Evolutionary conservation across 1,140 invertebrate species (phyloP).

Genomic region (Aleiodes sp.): DNA sequence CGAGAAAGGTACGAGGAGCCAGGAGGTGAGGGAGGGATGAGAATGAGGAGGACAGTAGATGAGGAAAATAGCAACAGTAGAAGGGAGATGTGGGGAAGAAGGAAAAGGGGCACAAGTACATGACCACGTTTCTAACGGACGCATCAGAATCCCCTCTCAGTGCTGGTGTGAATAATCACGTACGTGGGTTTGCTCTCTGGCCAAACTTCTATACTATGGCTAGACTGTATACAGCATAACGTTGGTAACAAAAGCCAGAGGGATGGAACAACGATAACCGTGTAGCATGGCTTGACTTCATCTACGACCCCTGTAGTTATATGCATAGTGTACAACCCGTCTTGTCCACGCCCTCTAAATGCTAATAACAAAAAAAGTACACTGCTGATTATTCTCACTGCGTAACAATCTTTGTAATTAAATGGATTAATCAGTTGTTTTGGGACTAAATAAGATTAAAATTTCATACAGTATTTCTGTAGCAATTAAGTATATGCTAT

Average conservation of each 20-base stretch:
- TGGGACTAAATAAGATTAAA: too few species aligned
- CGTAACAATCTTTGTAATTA: constrained; percentile 40
- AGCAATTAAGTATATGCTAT: too few species aligned
- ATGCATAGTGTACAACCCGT: not conserved
- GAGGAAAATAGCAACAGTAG: not conserved
- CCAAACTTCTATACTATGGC: not conserved
- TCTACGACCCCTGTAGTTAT: not conserved
- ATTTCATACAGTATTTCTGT: too few species aligned
- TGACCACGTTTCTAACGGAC: not conserved
- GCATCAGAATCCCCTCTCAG: constrained; percentile 2
- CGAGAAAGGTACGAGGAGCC: not conserved
- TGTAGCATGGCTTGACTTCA: not conserved
- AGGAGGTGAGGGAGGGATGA: not conserved
- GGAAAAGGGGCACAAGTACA: constrained; percentile 6
- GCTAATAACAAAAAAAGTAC: constrained; percentile 50
- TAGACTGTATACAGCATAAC: not conserved
- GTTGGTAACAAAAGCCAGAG: not conserved
- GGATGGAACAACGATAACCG: constrained; percentile 18
- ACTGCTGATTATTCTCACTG: constrained; percentile 23
- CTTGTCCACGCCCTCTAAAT: constrained; percentile 37
- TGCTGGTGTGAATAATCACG: constrained; percentile 11
- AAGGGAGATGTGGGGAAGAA: not conserved
- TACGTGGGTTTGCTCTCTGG: constrained; percentile 7
- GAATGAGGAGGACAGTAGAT: not conserved
- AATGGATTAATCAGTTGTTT: constrained; percentile 43